Evolutionary conservation across 2,797 vertebrate genomes (phyloP), one percentile per base, ranked within the genome.

Genomic region (Chanos chanos): DNA sequence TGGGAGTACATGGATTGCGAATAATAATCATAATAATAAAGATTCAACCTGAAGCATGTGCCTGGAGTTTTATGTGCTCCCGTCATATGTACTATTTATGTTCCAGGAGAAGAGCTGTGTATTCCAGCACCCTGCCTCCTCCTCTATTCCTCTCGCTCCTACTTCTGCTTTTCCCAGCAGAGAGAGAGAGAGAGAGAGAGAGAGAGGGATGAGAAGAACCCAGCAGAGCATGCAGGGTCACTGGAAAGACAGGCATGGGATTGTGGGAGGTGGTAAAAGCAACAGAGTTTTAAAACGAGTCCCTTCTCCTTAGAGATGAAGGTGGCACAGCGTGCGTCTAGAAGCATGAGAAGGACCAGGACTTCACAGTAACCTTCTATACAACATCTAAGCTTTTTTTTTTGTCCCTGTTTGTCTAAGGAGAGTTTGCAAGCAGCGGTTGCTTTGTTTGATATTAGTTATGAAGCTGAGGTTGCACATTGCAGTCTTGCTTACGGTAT

Each of bases 331-430:
- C 64, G 1, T 68, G 75, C 27, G 53, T 31, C 10, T 9, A n/a
- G 66, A 76, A 63, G 62, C 72, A 74, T 81, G 74, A 68, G 71
- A 71, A 57, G 69, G 72, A 79, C 81, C 77, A 71, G 72, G 64
- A 78, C 63, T 79, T 64, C 36, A 67, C 66, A 75, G 50, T 63
- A 69, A 61, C 66, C 61, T 70, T 86, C 70, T 81, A 73, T 86
- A 66, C 79, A 86, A n/a, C 83, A 81, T 85, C 84, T 82, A 65
- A 87, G 81, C 73, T 58, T 39, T 76, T 74, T 45, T 12, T n/a
- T 52, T 31, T 64, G 66, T 66, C 66, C 77, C 50, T 54, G 55
- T 65, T 48, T 55, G 71, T 44, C 51, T 33, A 16, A 8, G n/a
- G 21, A 16, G 37, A 12, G 15, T 5, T 24, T 28, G 5, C 16